Evolutionary conservation across 2,113 vertebrate genomes (phyloP), one percentile per base, ranked within the genome.

Genomic region (Dipodomys ordii): DNA sequence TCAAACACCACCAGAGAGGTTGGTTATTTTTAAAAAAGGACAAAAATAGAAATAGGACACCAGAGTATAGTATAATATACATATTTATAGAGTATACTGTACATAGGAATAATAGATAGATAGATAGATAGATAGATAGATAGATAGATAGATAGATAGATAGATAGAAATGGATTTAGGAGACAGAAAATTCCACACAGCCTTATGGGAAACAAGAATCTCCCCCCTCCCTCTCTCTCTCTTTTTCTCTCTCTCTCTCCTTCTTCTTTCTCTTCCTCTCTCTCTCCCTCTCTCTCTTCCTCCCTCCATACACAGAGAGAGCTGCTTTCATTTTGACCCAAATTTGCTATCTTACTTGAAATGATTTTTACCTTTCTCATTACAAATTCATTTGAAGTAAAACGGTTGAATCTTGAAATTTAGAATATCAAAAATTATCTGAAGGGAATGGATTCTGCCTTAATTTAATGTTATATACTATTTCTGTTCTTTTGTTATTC

Each of bases 251-350:
- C 6, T 22, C 23, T 32, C 27, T 80, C 49, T 30, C 86, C 67
- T 13, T 64, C 53, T 28, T 22, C 83, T 16, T 22, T 18, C 49
- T 13, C 49, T 53, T 13, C 12, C 49, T 28, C 11, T 49, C 27
- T 80, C 46, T 60, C 30, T 73, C 11, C 78, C 74, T 90, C 16
- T 5, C 46, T 74, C 57, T 65, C 23, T 6, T 46, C 73, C 53
- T 18, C 73, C 72, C 64, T 44, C 71, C 88, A 71, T 73, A 83
- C 79, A 68, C 80, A 4, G 28, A 82, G 71, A 95, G 87, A 95
- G 79, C 81, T 92, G 96, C 92, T 92, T 92, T 95, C 92, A 87
- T 91, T 95, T 68, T 95, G 90, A 94, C 97, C 94, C 97, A 97
- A 97, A 97, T 97, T 96, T 95, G 65, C 94, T 88, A 60, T 88